phyloP scores from a whole-genome alignment of 2,797 vertebrate genomes.

The Sebastes hopkinsi region DNA sequence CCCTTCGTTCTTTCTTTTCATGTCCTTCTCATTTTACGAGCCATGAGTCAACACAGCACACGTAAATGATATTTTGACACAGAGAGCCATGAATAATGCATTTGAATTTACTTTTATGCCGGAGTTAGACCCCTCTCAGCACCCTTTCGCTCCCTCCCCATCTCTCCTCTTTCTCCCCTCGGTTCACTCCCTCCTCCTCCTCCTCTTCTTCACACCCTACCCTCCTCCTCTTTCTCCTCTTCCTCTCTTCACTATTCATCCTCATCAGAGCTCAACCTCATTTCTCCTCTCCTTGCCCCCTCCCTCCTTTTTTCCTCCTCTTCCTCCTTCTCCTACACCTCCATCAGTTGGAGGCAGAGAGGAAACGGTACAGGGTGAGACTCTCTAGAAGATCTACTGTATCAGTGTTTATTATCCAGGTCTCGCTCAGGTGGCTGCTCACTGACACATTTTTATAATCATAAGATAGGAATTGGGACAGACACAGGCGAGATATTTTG shows the following conservation, averaged over 20 bases:
- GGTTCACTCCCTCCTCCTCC: not conserved
- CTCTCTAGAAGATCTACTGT: conserved; percentile 26
- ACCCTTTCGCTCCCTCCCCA: conserved; percentile 50
- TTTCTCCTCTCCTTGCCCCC: conserved; percentile 47
- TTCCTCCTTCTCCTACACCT: conserved; percentile 32
- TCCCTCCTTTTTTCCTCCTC: conserved; percentile 23
- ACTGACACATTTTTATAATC: conserved; percentile 47
- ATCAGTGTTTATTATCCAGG: conserved; percentile 45
- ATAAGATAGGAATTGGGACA: conserved; percentile 33
- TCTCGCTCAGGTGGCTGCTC: conserved; percentile 45
- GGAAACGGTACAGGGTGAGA: conserved; percentile 37
- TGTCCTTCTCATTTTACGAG: conserved; percentile 84
- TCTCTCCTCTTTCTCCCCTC: conserved; percentile 13
- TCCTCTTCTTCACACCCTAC: not conserved
- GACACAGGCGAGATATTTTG: conserved; percentile 4
- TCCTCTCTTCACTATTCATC: conserved; percentile 66
- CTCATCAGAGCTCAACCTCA: conserved; percentile 65
- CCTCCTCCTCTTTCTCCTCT: conserved; percentile 21
- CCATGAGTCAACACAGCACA: conserved; percentile 84
- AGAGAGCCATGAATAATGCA: conserved; percentile 83
- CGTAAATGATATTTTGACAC: conserved; percentile 85
- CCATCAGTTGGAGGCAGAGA: conserved; percentile 34
- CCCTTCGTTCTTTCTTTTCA: conserved; percentile 78
- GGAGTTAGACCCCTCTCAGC: conserved; percentile 77
- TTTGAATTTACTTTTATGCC: conserved; percentile 84